These are phyloP conservation scores for Poecilia wingei DNA, from an alignment of 2,797 vertebrate species.

Conservation along the genomic window DNA sequence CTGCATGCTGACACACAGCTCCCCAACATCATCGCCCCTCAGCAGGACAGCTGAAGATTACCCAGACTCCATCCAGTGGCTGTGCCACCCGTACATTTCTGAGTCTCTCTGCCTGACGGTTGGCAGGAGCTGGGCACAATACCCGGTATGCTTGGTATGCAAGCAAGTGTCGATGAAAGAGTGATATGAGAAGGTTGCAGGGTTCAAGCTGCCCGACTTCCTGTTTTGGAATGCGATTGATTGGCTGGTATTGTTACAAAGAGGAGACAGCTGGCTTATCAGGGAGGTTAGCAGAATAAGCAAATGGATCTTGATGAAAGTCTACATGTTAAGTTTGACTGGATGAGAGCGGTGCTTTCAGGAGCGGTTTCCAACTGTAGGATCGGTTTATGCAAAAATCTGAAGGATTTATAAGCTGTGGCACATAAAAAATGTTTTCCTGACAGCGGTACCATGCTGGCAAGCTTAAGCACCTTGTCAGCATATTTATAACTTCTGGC, in stretches of 20 bases:
- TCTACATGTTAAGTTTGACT: constrained; percentile 5
- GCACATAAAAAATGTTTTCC: constrained; percentile 33
- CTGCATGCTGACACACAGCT: constrained; percentile 21
- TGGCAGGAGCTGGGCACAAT: constrained; percentile 55
- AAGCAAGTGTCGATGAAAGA: constrained; percentile 51
- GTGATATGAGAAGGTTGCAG: constrained; percentile 17
- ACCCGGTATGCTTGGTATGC: constrained; percentile 42
- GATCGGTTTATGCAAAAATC: constrained; percentile 25
- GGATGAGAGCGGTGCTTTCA: neutral
- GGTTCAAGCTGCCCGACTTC: constrained; percentile 54
- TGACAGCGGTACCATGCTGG: constrained; percentile 30
- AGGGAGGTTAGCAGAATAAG: constrained; percentile 18
- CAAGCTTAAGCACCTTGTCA: constrained; percentile 36
- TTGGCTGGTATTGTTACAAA: constrained; percentile 55
- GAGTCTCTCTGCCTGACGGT: constrained; percentile 24
- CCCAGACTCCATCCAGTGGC: constrained; percentile 43
- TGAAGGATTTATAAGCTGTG: constrained; percentile 33
- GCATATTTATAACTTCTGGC: constrained; percentile 33
- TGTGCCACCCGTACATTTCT: constrained; percentile 28
- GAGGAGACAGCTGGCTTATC: constrained; percentile 38
- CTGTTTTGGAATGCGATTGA: constrained; percentile 67
- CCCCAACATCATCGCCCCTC: constrained; percentile 53
- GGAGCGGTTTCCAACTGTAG: constrained; percentile 6
- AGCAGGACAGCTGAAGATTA: constrained; percentile 64
- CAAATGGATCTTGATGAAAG: constrained; percentile 56